phyloP scores from a whole-genome alignment of 2,888 invertebrate species.

The Tineola bisselliella region DNA sequence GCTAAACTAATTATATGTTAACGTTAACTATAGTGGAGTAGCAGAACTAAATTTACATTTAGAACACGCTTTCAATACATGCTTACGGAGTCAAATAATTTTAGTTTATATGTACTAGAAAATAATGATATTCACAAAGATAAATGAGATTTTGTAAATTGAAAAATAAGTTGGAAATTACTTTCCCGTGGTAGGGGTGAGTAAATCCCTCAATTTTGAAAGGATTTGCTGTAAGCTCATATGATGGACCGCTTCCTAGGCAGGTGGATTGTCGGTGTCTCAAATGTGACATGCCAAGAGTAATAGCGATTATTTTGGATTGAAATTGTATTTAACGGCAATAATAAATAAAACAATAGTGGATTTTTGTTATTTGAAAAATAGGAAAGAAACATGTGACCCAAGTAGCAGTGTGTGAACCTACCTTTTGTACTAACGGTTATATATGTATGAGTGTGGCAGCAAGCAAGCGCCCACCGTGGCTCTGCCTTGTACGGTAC shows the following conservation, averaged over 20 bases:
- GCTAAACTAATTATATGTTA: neutral
- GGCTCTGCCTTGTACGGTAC: no score
- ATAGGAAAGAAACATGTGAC: no score
- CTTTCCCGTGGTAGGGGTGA: conserved; percentile 15
- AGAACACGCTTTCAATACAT: no score
- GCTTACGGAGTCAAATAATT: no score
- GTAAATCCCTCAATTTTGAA: conserved; percentile 35
- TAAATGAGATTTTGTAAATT: neutral
- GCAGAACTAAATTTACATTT: neutral
- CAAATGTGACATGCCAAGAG: neutral
- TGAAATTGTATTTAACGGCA: neutral
- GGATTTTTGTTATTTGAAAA: no score
- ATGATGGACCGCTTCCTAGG: conserved; percentile 28
- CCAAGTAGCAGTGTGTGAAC: no score
- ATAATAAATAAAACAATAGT: no score
- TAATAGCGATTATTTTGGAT: neutral
- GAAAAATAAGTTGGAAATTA: neutral
- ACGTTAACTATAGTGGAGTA: neutral
- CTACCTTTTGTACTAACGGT: no score
- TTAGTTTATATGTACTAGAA: no score
- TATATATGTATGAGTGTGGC: no score
- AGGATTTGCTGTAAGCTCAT: conserved; percentile 29
- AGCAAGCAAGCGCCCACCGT: no score
- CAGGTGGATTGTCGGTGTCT: conserved; percentile 19
- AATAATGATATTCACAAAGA: no score